Percentiles rank a stretch among this genome's conserved stretches.
Evolutionary conservation across 1,140 invertebrate species (phyloP).

Genomic region (Calephelis nemesis): DNA sequence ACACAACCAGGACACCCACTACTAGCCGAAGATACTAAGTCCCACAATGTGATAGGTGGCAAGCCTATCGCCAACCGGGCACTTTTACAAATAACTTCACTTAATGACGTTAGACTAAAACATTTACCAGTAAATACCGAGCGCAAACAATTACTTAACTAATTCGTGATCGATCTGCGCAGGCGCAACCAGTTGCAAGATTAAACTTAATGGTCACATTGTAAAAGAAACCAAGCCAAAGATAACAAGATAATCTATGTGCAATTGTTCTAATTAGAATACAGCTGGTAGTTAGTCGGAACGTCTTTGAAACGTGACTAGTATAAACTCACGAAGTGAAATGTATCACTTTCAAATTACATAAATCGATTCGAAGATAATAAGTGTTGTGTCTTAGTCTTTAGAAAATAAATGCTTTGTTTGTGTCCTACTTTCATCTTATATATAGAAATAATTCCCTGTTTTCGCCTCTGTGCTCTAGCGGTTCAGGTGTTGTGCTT

Average conservation of each 20-base stretch:
- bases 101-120: not conserved
- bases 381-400: not conserved
- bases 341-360: constrained; percentile 57
- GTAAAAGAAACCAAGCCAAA: constrained; percentile 33
- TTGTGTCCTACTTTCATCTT: not conserved
- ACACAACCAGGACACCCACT: no score
- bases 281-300: constrained; percentile 35
- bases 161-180: constrained; percentile 29
- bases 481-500: no score
- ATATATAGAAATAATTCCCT: not conserved
- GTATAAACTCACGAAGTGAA: constrained; percentile 39
- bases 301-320: constrained; percentile 45
- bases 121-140: constrained; percentile 2
- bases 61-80: not conserved
- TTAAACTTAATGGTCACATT: constrained; percentile 28
- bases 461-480: not conserved
- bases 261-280: constrained; percentile 48
- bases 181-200: constrained; percentile 15
- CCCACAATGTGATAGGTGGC: no score
- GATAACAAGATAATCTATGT: constrained; percentile 36
- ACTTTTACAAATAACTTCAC: not conserved
- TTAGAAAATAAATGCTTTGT: constrained; percentile 12
- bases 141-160: constrained; percentile 21
- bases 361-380: constrained; percentile 32
- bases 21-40: no score